phyloP scores from a whole-genome alignment of 2,888 invertebrate species.

The Epicampocera succincta region DNA sequence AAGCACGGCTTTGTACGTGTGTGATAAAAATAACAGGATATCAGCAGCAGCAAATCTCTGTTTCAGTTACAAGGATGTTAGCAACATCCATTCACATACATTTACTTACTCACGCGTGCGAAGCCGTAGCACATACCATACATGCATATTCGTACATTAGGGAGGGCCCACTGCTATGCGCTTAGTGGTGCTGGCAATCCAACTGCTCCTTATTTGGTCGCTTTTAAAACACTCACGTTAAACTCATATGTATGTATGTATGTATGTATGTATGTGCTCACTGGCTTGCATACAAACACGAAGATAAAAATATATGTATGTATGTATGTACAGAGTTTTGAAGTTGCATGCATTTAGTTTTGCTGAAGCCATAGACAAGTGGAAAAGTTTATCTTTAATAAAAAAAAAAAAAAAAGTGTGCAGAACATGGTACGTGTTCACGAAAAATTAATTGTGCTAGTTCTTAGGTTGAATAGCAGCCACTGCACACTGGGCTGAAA shows the following conservation, averaged over 20 bases:
- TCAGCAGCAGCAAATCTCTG: slow-evolving; percentile 21
- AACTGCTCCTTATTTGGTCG: background rate
- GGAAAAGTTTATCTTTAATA: background rate
- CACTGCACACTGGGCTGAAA: no score
- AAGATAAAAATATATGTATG: no score
- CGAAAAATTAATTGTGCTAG: no score
- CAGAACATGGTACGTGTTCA: no score
- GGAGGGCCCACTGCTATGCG: background rate
- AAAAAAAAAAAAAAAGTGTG: no score
- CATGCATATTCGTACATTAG: background rate
- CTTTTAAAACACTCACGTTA: background rate
- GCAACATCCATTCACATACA: background rate
- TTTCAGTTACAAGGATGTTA: slow-evolving; percentile 7
- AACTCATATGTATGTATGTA: background rate
- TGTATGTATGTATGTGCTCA: background rate
- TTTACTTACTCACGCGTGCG: background rate
- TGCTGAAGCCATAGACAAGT: background rate
- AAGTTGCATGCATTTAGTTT: background rate
- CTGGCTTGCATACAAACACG: no score
- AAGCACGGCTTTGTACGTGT: background rate
- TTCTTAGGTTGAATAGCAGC: no score
- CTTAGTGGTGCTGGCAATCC: background rate
- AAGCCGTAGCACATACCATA: background rate
- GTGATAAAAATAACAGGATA: slow-evolving; percentile 43
- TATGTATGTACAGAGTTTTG: no score